Conservation (phyloP, 1,140 invertebrate genomes). For the Sarcophaga peregrina region DNA sequence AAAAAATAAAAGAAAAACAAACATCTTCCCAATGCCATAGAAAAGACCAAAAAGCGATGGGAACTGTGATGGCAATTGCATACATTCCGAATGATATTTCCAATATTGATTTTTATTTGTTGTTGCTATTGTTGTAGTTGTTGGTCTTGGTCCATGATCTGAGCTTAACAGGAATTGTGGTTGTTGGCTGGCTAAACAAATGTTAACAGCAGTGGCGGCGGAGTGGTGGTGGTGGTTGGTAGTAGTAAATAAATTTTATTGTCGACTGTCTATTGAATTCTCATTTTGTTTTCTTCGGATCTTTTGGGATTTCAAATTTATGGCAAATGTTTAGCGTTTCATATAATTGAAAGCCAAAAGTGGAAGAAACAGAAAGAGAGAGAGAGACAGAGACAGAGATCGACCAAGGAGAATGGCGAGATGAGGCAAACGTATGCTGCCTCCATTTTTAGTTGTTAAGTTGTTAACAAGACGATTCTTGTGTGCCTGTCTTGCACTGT, state of each 20-base stretch:
- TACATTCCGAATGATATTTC: too few relatives aligned
- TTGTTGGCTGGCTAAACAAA: too few relatives aligned
- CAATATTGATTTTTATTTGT: background rate
- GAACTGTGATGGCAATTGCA: background rate
- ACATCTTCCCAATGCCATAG: background rate
- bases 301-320: slow-evolving; percentile 12
- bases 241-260: slow-evolving; percentile 12
- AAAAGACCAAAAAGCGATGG: background rate
- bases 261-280: background rate
- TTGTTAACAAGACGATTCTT: slow-evolving; percentile 4
- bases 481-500: background rate
- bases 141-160: background rate
- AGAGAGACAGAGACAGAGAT: too few relatives aligned
- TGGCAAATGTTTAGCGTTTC: slow-evolving; percentile 1
- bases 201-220: too few relatives aligned
- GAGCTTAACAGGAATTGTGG: background rate
- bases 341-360: background rate
- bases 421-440: background rate
- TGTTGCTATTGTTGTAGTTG: background rate
- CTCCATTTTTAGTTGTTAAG: background rate
- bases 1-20: background rate
- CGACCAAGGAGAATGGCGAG: too few relatives aligned
- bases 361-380: background rate
- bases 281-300: background rate
- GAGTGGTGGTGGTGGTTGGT: background rate